Evolutionary conservation across 2,113 vertebrate species (phyloP), one percentile per base, ranked within the genome.

Genomic region (Ursus arctos): DNA sequence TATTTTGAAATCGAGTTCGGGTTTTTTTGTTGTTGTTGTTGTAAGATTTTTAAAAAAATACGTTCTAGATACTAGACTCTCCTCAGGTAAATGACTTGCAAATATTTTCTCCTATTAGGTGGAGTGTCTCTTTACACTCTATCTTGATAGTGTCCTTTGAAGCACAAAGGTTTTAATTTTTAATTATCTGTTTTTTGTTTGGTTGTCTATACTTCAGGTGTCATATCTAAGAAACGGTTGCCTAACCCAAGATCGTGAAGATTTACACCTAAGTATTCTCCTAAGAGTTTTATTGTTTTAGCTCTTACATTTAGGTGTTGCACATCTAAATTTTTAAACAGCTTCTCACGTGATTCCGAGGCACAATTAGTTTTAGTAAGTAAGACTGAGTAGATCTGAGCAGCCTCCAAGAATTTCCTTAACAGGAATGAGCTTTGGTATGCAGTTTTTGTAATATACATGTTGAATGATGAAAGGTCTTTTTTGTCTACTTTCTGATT

Each of bases 231-330:
- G 91, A 95, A 89, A 92, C 49, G 15, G 71, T 15, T 89, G 53
- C 36, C 28, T 55, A 83, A 84, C 47, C 13, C 3, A 80, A 74
- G 55, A 65, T 95, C 43, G 40, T 8, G 5, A 88, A 94, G 51
- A 83, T 95, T 84, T 72, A 71, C 5, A 85, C 28, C 10, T 33
- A 36, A 61, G 36, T 89, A 89, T 89, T 74, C 71, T 93, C 76
- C 69, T 69, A 94, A 51, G 69, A 31, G 43, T 85, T 96, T 72
- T 88, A 87, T 43, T 83, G 22, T 91, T 91, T 85, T 74, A 95
- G 31, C 57, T 95, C 51, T 96, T 61, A 85, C 2, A 49, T 69
- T 93, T 95, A 91, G 12, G 36, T 95, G 16, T 88, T 49, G 13
- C 3, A 6, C 31, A 84, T 61, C 2, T 84, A 91, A 95, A 49